A percentile compares a stretch with the other conserved stretches of the same genome.
Evolutionary conservation across 1,140 invertebrate species (phyloP).

Genomic region (Procambarus clarkii): DNA sequence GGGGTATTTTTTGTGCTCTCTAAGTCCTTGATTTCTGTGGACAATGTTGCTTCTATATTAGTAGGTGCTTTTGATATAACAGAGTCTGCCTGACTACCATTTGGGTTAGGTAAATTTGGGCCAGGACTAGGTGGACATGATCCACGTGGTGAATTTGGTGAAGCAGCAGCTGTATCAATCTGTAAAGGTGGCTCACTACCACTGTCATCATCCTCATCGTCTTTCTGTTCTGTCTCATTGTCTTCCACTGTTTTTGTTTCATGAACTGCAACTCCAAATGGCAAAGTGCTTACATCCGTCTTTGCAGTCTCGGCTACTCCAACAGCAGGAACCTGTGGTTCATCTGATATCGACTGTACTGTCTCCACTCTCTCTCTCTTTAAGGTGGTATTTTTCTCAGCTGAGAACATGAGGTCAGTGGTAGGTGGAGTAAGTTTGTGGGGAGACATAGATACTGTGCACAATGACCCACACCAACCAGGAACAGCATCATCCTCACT

Average conservation of each 20-base stretch:
- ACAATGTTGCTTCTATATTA: background rate
- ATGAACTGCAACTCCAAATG: constrained; percentile 7
- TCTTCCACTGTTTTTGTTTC: constrained; percentile 18
- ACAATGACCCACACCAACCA: constrained; percentile 70
- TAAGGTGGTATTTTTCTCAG: background rate
- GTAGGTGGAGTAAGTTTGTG: constrained; percentile 58
- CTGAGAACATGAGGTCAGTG: background rate
- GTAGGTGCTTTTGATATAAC: constrained; percentile 16
- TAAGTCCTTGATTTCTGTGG: background rate
- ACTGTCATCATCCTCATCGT: constrained; percentile 66
- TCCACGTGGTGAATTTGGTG: constrained; percentile 47
- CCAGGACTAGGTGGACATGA: constrained; percentile 54
- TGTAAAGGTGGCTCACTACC: constrained; percentile 69
- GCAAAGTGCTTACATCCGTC: constrained; percentile 3
- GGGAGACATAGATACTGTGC: constrained; percentile 71
- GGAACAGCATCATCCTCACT: constrained; percentile 46
- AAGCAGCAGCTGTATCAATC: constrained; percentile 67
- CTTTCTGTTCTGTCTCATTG: constrained; percentile 22
- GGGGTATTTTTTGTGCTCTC: background rate
- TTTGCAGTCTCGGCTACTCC: background rate
- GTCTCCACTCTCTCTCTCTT: background rate
- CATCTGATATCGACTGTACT: background rate
- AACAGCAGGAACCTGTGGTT: background rate
- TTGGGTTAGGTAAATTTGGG: background rate
- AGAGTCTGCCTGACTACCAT: background rate